phyloP scores from a whole-genome alignment of 1,140 invertebrate species.

The Drosophila truncata region DNA sequence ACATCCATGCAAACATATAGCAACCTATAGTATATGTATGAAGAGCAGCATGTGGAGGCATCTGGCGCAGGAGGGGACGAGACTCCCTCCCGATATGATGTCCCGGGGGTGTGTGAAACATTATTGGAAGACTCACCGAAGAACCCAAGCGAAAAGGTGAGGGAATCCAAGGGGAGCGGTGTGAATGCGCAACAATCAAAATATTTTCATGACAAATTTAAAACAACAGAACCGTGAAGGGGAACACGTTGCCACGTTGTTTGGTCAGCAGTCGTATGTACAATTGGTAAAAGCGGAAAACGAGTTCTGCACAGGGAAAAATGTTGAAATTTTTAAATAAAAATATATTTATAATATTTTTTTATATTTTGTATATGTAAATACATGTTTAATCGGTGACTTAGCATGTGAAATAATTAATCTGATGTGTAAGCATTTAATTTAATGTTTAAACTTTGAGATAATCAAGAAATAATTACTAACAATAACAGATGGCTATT shows the following conservation, averaged over 20 bases:
- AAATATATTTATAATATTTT: background rate
- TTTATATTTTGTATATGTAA: background rate
- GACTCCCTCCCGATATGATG: slow-evolving; percentile 30
- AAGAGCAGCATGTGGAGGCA: slow-evolving; percentile 61
- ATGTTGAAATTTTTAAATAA: background rate
- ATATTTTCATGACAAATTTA: slow-evolving; percentile 85
- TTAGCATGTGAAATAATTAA: no score
- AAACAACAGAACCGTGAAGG: slow-evolving; percentile 79
- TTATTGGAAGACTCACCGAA: slow-evolving; percentile 32
- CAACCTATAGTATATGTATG: background rate
- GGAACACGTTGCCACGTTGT: slow-evolving; percentile 72
- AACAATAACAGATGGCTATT: no score
- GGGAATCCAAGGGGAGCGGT: slow-evolving; percentile 5
- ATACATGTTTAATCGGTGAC: no score
- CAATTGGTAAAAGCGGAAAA: slow-evolving; percentile 27
- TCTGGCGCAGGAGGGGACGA: slow-evolving; percentile 20
- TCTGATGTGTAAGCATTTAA: no score
- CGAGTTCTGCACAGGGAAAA: slow-evolving; percentile 45
- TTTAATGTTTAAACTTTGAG: no score
- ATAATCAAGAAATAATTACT: no score
- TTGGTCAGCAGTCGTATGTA: slow-evolving; percentile 41
- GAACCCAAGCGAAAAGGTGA: background rate
- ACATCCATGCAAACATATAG: slow-evolving; percentile 24
- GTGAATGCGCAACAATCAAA: slow-evolving; percentile 73
- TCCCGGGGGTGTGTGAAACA: slow-evolving; percentile 51